phyloP scores from a whole-genome alignment of 2,888 invertebrate genomes.

The Leucophora obtusa region DNA sequence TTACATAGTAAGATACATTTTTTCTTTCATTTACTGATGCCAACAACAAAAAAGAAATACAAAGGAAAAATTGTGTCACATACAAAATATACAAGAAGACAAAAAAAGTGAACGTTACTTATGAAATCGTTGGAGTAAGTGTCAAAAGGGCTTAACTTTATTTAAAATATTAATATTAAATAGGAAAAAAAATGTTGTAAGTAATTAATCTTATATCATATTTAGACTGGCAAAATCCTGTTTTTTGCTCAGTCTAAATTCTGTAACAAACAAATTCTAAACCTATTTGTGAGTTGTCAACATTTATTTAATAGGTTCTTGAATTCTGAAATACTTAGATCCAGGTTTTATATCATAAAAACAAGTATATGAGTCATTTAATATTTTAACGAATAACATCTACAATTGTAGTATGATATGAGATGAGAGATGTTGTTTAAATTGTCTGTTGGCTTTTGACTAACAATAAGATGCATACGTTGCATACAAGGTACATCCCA shows the following conservation, averaged over 20 bases:
- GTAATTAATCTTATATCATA: too few species aligned
- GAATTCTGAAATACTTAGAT: too few species aligned
- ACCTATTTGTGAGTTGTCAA: too few species aligned
- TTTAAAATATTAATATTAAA: neutral
- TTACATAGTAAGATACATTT: conserved; percentile 8
- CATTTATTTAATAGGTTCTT: too few species aligned
- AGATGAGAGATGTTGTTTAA: conserved; percentile 3
- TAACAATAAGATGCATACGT: conserved; percentile 12
- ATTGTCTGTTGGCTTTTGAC: conserved; percentile 9
- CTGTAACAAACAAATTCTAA: too few species aligned
- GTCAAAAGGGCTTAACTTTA: neutral
- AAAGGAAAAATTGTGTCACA: conserved; percentile 54
- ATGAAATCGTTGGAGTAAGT: neutral
- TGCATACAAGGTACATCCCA: conserved; percentile 5
- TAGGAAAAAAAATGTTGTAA: too few species aligned
- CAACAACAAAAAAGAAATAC: conserved; percentile 5
- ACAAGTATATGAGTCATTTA: neutral
- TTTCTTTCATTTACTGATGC: neutral
- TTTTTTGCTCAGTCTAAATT: too few species aligned
- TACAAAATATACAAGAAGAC: conserved; percentile 1
- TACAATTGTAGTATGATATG: conserved; percentile 9
- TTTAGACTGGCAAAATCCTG: too few species aligned
- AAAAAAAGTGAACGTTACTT: conserved; percentile 49
- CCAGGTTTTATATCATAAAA: too few species aligned
- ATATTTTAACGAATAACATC: neutral